Percentiles rank a stretch among this genome's conserved stretches.
Conservation (phyloP, 2,113 vertebrate species). For the Arothron firmamentum region DNA sequence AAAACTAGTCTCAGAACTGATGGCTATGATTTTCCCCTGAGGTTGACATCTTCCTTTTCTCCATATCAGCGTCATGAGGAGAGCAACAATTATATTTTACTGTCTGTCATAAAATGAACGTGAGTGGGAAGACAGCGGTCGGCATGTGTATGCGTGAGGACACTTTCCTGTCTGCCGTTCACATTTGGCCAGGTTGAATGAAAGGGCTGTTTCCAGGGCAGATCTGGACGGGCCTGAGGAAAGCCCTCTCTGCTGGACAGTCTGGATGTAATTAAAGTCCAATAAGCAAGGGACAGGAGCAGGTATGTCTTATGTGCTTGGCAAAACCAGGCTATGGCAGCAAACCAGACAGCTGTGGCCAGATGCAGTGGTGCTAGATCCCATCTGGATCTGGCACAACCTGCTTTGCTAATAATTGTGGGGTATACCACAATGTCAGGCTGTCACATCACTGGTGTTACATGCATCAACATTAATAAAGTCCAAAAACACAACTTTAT, state of each 20-base stretch:
- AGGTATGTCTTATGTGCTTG: conserved; percentile 24
- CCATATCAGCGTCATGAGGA: neutral
- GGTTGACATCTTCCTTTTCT: neutral
- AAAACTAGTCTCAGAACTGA: too few species aligned
- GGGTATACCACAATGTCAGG: conserved; percentile 39
- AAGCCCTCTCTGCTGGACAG: conserved; percentile 68
- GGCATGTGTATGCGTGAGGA: neutral
- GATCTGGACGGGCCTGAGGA: conserved; percentile 68
- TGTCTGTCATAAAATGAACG: conserved; percentile 9
- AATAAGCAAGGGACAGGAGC: conserved; percentile 32
- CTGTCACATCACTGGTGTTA: conserved; percentile 40
- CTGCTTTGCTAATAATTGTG: conserved; percentile 35
- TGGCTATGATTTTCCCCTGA: neutral
- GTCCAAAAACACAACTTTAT: conserved; percentile 4
- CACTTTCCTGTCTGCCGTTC: conserved; percentile 54
- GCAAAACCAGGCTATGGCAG: conserved; percentile 45
- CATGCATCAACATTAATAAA: neutral
- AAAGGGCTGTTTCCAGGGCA: conserved; percentile 56
- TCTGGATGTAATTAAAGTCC: conserved; percentile 61
- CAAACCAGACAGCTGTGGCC: conserved; percentile 8
- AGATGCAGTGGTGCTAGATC: conserved; percentile 50
- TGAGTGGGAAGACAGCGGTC: neutral
- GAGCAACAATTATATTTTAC: conserved; percentile 18
- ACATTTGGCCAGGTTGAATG: conserved; percentile 69
- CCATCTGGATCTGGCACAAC: conserved; percentile 22